Conservation (phyloP, 2,797 vertebrate species). For the Gallirallus australis region DNA sequence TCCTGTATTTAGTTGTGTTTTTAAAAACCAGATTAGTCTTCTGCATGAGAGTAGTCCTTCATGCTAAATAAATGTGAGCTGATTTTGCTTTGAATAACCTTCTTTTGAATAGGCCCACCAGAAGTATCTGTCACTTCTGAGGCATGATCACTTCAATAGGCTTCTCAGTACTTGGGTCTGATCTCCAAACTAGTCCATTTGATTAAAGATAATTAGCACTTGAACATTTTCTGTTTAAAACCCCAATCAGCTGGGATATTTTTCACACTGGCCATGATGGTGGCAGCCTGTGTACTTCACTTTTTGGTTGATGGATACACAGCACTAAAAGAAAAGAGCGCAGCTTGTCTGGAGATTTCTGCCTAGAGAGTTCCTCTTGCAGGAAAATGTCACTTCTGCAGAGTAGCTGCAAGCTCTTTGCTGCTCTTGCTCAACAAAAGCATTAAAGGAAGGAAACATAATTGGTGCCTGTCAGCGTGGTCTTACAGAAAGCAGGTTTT, state of each 20-base stretch:
- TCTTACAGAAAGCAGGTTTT: background rate
- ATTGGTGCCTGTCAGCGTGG: background rate
- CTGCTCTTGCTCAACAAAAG: background rate
- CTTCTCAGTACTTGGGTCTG: background rate
- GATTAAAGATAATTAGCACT: conserved; percentile 41
- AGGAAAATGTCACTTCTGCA: background rate
- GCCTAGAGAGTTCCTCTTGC: background rate
- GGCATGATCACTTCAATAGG: background rate
- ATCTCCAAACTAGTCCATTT: background rate
- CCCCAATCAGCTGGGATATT: background rate
- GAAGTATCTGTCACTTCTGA: background rate
- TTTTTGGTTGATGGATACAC: background rate
- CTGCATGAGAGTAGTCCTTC: background rate
- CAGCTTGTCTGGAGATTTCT: background rate
- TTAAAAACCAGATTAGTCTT: background rate
- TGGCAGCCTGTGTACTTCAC: background rate
- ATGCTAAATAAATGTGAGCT: background rate
- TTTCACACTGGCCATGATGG: background rate
- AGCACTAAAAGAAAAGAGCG: background rate
- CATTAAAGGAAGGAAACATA: background rate
- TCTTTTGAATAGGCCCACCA: background rate
- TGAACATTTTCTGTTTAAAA: conserved; percentile 9
- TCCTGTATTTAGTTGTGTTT: background rate
- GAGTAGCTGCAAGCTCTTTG: background rate
- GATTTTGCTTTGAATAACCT: background rate